phyloP scores from a whole-genome alignment of 1,140 invertebrate genomes.

The Acromyrmex charruanus region DNA sequence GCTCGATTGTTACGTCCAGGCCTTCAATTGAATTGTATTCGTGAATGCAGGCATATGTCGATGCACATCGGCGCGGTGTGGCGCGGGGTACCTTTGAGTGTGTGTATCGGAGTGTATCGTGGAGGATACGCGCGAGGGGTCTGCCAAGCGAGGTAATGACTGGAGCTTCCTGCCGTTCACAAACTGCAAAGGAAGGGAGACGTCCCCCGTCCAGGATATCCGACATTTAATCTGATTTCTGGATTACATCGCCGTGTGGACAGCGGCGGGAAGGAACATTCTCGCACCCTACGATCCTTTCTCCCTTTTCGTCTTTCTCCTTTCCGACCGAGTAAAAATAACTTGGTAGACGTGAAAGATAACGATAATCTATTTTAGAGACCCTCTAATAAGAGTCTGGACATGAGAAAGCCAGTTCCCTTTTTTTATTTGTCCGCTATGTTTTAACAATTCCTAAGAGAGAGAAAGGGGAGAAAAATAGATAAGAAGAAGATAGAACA shows the following conservation, averaged over 20 bases:
- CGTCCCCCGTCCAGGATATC: slow-evolving; percentile 79
- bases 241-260: slow-evolving; percentile 76
- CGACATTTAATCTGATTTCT: slow-evolving; percentile 83
- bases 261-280: slow-evolving; percentile 69
- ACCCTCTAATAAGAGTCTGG: too few species aligned
- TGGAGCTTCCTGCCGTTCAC: slow-evolving; percentile 83
- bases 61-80: slow-evolving; percentile 63
- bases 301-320: slow-evolving; percentile 15
- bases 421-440: too few species aligned
- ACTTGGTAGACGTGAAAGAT: not conserved
- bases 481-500: too few species aligned
- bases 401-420: too few species aligned
- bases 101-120: slow-evolving; percentile 83
- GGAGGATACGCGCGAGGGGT: slow-evolving; percentile 81
- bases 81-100: slow-evolving; percentile 73
- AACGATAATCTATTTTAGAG: slow-evolving; percentile 3
- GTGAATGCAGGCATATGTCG: slow-evolving; percentile 48
- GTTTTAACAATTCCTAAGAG: too few species aligned
- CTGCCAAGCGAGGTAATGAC: slow-evolving; percentile 82
- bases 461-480: too few species aligned
- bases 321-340: slow-evolving; percentile 59
- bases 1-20: not conserved
- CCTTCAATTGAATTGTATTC: slow-evolving; percentile 62
- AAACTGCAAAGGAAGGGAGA: slow-evolving; percentile 78
- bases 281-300: slow-evolving; percentile 32